Conservation (phyloP, 2,888 invertebrate species). For the Danaus chrysippus region DNA sequence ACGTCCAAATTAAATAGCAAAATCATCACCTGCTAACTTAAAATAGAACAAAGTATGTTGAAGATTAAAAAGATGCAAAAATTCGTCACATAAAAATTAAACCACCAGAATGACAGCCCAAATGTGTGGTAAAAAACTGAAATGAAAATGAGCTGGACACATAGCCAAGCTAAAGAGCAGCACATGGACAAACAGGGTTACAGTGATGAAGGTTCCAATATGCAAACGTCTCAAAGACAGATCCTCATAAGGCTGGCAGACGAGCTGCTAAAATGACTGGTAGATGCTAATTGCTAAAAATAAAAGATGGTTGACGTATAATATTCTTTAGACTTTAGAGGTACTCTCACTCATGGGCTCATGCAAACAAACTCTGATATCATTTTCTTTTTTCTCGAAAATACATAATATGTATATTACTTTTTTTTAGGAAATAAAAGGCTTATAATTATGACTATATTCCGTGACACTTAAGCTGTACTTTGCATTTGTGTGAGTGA, state of each 20-base stretch:
- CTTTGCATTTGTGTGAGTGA: too few relatives aligned
- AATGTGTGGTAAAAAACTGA: conserved; percentile 23
- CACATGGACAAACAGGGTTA: conserved; percentile 19
- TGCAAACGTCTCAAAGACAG: conserved; percentile 24
- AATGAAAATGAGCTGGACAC: conserved; percentile 28
- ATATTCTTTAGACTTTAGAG: conserved; percentile 14
- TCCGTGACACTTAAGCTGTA: too few relatives aligned
- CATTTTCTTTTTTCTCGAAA: too few relatives aligned
- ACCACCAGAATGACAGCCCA: conserved; percentile 20
- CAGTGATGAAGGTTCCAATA: conserved; percentile 19
- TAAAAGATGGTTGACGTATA: conserved; percentile 18
- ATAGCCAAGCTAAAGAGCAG: conserved; percentile 19
- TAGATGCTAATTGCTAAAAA: conserved; percentile 16
- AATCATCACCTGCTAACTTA: conserved; percentile 16
- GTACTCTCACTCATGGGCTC: too few relatives aligned
- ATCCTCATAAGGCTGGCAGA: conserved; percentile 16
- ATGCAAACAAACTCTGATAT: too few relatives aligned
- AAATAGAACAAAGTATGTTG: conserved; percentile 17
- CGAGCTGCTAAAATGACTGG: conserved; percentile 13
- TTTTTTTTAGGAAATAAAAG: too few relatives aligned
- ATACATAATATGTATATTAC: too few relatives aligned
- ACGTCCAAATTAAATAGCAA: conserved; percentile 17
- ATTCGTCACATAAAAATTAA: conserved; percentile 21
- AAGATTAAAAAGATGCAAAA: conserved; percentile 15
- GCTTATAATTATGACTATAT: too few relatives aligned